These are phyloP conservation scores for Crenuchus spilurus DNA, from an alignment of 2,797 vertebrate species.

Conservation along the genomic window DNA sequence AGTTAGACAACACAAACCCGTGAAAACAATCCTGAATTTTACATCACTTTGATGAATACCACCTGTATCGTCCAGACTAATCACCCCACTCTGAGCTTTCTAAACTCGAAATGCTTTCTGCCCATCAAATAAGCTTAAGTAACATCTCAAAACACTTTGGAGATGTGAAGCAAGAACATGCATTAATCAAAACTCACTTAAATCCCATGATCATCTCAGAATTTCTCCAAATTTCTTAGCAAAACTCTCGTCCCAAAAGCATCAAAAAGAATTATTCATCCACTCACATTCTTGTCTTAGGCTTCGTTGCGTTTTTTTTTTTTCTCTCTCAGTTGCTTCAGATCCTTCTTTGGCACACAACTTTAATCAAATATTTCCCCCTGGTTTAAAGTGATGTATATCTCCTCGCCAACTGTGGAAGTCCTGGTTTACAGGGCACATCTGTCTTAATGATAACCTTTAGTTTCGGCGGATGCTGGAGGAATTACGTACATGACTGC, in stretches of 20 bases:
- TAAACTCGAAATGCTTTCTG: background rate
- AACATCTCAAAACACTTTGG: background rate
- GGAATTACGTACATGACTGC: conserved; percentile 57
- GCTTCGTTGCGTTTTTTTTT: conserved; percentile 10
- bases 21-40: background rate
- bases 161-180: conserved; percentile 7
- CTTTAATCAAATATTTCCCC: conserved; percentile 56
- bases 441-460: conserved; percentile 55
- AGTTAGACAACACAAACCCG: background rate
- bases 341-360: conserved; percentile 48
- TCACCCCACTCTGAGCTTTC: background rate
- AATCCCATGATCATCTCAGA: background rate
- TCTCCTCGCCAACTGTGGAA: conserved; percentile 42
- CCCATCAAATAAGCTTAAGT: background rate
- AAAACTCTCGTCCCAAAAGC: background rate
- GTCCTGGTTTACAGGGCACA: conserved; percentile 34
- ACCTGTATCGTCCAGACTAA: background rate
- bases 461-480: conserved; percentile 41
- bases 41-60: background rate
- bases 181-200: background rate
- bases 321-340: conserved; percentile 43
- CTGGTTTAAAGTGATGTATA: conserved; percentile 44
- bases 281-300: conserved; percentile 50
- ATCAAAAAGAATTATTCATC: conserved; percentile 36
- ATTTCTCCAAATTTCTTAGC: background rate